phyloP scores from a whole-genome alignment of 2,888 invertebrate species.

The Galerucella calmariensis region DNA sequence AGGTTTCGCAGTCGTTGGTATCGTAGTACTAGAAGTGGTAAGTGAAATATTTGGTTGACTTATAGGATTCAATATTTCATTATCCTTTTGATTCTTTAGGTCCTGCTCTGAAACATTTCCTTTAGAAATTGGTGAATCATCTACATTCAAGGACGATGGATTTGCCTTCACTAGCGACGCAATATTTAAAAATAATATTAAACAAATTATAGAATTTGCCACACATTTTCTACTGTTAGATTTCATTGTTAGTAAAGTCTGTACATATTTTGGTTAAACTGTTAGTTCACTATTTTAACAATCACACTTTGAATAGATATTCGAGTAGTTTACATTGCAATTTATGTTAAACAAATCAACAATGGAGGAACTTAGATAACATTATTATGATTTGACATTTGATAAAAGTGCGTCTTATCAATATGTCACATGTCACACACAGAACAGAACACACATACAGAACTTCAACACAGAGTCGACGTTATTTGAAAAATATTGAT shows the following conservation, averaged over 20 bases:
- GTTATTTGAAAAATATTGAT: not conserved
- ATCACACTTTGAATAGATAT: not conserved
- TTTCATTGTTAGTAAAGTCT: constrained; percentile 34
- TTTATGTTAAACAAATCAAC: not conserved
- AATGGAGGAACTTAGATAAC: constrained; percentile 6
- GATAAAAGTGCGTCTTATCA: not conserved
- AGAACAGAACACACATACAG: not conserved
- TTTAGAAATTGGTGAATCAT: constrained; percentile 22
- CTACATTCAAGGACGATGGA: constrained; percentile 9
- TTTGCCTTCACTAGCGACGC: constrained; percentile 48
- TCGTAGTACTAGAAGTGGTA: not conserved
- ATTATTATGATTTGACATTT: not conserved
- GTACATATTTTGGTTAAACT: constrained; percentile 19
- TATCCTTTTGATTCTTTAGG: not conserved
- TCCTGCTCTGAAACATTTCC: not conserved
- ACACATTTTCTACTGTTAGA: constrained; percentile 32
- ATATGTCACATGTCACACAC: not conserved
- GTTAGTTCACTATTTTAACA: constrained; percentile 8
- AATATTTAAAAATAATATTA: constrained; percentile 53
- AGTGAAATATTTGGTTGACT: constrained; percentile 8
- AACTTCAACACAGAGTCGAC: not conserved
- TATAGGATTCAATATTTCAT: constrained; percentile 5
- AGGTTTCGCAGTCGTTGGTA: constrained; percentile 14
- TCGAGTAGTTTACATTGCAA: constrained; percentile 9
- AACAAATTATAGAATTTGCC: constrained; percentile 45